phyloP scores from a whole-genome alignment of 2,888 invertebrate species.

The Poecilus cupreus region DNA sequence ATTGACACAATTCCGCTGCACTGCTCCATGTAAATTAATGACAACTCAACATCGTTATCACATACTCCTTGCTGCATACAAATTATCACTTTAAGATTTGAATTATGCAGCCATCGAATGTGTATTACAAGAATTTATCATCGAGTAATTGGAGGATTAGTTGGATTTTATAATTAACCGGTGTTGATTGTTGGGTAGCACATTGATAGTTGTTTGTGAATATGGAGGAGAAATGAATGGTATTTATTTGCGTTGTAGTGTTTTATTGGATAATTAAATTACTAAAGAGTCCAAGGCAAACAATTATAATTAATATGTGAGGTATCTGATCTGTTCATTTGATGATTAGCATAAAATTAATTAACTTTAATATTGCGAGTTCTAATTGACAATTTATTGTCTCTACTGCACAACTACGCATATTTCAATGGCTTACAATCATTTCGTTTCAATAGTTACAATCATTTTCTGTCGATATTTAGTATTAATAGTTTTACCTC shows the following conservation, averaged over 20 bases:
- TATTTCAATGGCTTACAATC: not conserved
- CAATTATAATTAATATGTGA: slow-evolving; percentile 19
- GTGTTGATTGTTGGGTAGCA: not conserved
- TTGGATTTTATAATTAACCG: not conserved
- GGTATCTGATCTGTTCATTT: not conserved
- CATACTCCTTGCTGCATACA: slow-evolving; percentile 25
- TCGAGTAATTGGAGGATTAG: not conserved
- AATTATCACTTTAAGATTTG: slow-evolving; percentile 17
- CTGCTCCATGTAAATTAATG: slow-evolving; percentile 48
- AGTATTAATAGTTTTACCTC: too few species aligned
- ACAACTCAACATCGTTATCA: not conserved
- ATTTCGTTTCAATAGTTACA: too few species aligned
- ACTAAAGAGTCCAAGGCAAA: slow-evolving; percentile 36
- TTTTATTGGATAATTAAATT: slow-evolving; percentile 21
- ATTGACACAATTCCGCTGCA: slow-evolving; percentile 48
- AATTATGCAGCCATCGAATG: slow-evolving; percentile 10
- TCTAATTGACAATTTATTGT: slow-evolving; percentile 3
- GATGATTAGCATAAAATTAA: slow-evolving; percentile 2
- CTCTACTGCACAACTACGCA: not conserved
- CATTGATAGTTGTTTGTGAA: not conserved
- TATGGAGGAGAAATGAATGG: not conserved
- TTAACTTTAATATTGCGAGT: slow-evolving; percentile 14
- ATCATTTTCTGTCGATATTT: not conserved
- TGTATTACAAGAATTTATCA: not conserved
- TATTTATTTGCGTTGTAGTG: not conserved